Conservation (phyloP, 2,888 invertebrate genomes). For the Drosophila kambysellisi region DNA sequence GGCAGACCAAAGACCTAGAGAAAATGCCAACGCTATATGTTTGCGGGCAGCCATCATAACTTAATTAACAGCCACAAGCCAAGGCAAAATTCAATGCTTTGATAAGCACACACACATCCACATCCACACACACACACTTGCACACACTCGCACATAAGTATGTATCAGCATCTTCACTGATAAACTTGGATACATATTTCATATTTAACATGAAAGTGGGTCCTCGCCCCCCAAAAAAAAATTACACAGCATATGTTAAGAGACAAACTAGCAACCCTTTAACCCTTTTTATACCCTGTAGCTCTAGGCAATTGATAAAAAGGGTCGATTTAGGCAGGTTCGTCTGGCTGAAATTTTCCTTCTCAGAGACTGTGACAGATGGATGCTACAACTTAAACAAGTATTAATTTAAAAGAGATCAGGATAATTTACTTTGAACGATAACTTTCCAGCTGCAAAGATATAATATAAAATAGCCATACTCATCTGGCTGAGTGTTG, state of each 20-base stretch:
- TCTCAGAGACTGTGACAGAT: neutral
- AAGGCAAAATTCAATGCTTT: slow-evolving; percentile 58
- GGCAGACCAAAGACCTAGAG: slow-evolving; percentile 24
- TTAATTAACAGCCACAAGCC: slow-evolving; percentile 78
- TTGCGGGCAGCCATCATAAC: slow-evolving; percentile 78
- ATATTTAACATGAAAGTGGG: slow-evolving; percentile 30
- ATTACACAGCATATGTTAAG: slow-evolving; percentile 72
- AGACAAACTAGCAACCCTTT: slow-evolving; percentile 57
- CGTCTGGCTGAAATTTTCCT: neutral
- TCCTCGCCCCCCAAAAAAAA: slow-evolving; percentile 23
- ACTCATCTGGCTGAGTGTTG: neutral
- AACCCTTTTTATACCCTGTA: slow-evolving; percentile 27
- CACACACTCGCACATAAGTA: slow-evolving; percentile 1
- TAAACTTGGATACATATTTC: slow-evolving; percentile 68
- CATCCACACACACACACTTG: slow-evolving; percentile 18
- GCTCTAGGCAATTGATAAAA: neutral
- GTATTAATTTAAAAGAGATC: neutral
- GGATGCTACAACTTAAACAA: neutral
- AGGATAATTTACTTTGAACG: neutral
- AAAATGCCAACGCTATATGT: slow-evolving; percentile 57
- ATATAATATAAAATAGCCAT: neutral
- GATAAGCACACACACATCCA: slow-evolving; percentile 41
- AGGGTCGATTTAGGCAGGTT: neutral
- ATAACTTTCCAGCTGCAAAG: neutral
- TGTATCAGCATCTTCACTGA: slow-evolving; percentile 47